phyloP scores from a whole-genome alignment of 2,797 vertebrate species.

The Pelochelys cantorii region DNA sequence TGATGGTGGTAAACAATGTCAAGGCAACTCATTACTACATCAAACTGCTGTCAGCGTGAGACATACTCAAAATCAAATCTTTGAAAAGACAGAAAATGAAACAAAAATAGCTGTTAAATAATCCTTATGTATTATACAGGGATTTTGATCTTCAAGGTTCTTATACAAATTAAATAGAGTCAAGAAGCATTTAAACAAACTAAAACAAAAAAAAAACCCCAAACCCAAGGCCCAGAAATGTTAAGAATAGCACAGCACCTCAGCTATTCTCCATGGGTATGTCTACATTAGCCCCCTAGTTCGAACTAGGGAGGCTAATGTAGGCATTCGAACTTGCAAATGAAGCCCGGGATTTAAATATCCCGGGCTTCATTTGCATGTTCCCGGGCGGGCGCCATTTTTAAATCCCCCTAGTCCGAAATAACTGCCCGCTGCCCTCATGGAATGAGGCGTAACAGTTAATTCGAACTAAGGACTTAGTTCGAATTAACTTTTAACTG shows the following conservation, averaged over 20 bases:
- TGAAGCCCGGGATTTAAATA: too few relatives aligned
- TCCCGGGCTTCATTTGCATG: too few relatives aligned
- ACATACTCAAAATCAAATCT: rapidly evolving
- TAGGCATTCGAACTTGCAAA: too few relatives aligned
- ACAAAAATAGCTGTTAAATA: background rate
- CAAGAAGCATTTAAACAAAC: background rate
- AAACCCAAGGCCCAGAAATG: background rate
- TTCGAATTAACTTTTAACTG: too few relatives aligned
- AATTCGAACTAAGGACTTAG: too few relatives aligned
- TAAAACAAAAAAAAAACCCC: background rate
- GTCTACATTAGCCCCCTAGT: too few relatives aligned
- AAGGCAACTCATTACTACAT: background rate
- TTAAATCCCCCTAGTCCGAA: too few relatives aligned
- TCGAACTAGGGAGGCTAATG: too few relatives aligned
- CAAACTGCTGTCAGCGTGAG: background rate
- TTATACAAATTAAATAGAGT: background rate
- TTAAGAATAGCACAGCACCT: background rate
- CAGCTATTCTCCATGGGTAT: rapidly evolving
- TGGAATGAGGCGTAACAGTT: too few relatives aligned
- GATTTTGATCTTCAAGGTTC: background rate
- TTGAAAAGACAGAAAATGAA: conserved; percentile 6
- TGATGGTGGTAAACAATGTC: background rate
- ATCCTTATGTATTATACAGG: background rate
- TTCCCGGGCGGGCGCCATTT: too few relatives aligned
- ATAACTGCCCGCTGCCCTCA: too few relatives aligned